Conservation (phyloP, 2,888 invertebrate species). For the Drosophila trichaetosa region DNA sequence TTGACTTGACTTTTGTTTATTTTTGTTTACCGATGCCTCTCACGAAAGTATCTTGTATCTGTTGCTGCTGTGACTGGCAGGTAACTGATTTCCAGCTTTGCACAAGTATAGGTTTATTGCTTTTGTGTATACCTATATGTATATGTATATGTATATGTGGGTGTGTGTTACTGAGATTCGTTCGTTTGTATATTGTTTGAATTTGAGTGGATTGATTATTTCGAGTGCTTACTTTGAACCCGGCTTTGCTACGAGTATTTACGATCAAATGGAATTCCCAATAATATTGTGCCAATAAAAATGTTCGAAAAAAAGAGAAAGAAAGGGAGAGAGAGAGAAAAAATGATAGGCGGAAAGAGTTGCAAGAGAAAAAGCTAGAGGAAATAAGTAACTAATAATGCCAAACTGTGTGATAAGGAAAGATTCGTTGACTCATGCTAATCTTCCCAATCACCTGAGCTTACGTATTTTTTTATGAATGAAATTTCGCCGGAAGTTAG, state of each 20-base stretch:
- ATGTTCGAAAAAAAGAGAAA: not conserved
- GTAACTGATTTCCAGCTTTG: conserved; percentile 43
- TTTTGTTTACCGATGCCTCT: conserved; percentile 50
- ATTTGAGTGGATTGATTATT: not conserved
- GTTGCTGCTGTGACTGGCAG: conserved; percentile 35
- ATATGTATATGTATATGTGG: conserved; percentile 1
- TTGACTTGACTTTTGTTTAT: conserved; percentile 70
- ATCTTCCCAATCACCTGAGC: not conserved
- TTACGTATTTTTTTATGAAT: conserved; percentile 36
- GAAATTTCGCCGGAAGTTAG: conserved; percentile 6
- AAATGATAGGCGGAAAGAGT: not conserved
- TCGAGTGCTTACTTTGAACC: conserved; percentile 53
- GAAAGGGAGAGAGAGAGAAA: not conserved
- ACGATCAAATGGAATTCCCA: conserved; percentile 10
- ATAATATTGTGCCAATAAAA: conserved; percentile 26
- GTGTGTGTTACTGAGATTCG: conserved; percentile 17
- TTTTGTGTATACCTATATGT: not conserved
- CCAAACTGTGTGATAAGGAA: conserved; percentile 12
- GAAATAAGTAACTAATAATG: conserved; percentile 6
- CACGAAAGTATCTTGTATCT: conserved; percentile 43
- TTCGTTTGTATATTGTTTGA: conserved; percentile 23
- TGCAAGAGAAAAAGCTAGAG: not conserved
- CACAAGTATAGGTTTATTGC: not conserved
- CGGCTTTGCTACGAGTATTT: conserved; percentile 17
- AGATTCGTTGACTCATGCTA: conserved; percentile 31